Percentiles rank a stretch among this genome's conserved stretches.
These are phyloP conservation scores for Chloroceryle amazona DNA, from an alignment of 2,797 vertebrate species.

Conservation along the genomic window DNA sequence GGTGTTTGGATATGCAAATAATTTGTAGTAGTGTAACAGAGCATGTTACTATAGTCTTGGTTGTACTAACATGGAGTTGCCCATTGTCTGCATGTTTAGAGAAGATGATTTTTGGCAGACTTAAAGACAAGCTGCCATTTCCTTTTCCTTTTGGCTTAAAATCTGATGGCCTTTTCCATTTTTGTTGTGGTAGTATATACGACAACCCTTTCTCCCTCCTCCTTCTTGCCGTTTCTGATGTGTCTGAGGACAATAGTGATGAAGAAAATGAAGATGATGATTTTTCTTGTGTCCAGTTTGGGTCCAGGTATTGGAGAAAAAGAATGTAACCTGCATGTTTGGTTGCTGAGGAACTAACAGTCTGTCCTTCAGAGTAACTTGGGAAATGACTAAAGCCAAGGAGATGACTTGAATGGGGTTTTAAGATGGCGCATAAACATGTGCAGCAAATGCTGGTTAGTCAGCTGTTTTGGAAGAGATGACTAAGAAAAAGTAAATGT, in stretches of 20 bases:
- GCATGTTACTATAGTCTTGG: not conserved
- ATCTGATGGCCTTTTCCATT: conserved; percentile 76
- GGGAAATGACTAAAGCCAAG: not conserved
- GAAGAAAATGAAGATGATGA: conserved; percentile 95
- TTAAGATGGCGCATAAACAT: not conserved
- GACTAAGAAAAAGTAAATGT: conserved; percentile 14
- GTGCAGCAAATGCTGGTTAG: not conserved
- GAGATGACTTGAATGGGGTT: not conserved
- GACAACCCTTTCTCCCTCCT: conserved; percentile 94
- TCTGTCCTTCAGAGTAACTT: not conserved
- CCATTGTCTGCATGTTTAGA: conserved; percentile 55
- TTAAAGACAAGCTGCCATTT: conserved; percentile 28
- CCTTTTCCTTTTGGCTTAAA: not conserved
- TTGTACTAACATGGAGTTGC: not conserved
- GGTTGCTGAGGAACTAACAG: conserved; percentile 74
- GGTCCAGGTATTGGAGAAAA: conserved; percentile 94
- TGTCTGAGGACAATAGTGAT: conserved; percentile 96
- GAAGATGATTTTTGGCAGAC: not conserved
- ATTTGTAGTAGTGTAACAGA: not conserved
- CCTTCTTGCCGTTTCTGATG: conserved; percentile 93
- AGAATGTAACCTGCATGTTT: conserved; percentile 82
- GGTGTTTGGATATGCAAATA: not conserved
- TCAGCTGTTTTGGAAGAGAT: not conserved
- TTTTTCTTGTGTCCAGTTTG: conserved; percentile 98
- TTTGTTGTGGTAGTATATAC: conserved; percentile 83